Evolutionary conservation across 2,797 vertebrate genomes (phyloP).

Genomic region (Sebastes alutus): DNA sequence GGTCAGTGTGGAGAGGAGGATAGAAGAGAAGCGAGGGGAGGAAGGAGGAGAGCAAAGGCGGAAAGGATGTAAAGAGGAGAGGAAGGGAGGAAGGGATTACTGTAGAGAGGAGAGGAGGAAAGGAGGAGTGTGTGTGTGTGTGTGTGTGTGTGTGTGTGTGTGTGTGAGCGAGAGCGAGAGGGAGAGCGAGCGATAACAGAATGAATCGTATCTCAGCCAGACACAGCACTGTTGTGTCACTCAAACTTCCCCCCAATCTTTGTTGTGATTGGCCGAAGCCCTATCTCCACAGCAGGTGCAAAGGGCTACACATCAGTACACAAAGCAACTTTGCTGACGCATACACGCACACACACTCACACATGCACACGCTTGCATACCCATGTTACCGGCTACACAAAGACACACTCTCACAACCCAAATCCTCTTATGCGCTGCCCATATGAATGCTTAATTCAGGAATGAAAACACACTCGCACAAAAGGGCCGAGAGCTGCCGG

Average conservation of each 20-base stretch:
- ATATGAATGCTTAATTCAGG: constrained; percentile 55
- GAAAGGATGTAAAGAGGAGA: too few relatives aligned
- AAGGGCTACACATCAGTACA: constrained; percentile 42
- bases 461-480: constrained; percentile 29
- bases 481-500: constrained; percentile 29
- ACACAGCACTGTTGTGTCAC: constrained; percentile 69
- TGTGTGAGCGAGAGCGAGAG: not conserved
- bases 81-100: not conserved
- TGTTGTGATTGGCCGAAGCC: constrained; percentile 64
- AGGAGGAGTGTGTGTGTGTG: not conserved
- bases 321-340: constrained; percentile 44
- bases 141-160: not conserved
- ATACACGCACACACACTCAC: constrained; percentile 4
- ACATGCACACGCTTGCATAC: not conserved
- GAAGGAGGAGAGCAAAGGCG: not conserved
- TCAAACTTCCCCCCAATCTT: constrained; percentile 73
- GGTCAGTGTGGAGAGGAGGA: constrained; percentile 11
- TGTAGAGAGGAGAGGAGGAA: not conserved
- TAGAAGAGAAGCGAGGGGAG: too few relatives aligned
- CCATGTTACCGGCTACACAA: constrained; percentile 23
- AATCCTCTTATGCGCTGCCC: constrained; percentile 52
- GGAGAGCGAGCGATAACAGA: constrained; percentile 59
- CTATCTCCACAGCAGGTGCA: constrained; percentile 70
- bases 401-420: constrained; percentile 32
- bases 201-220: constrained; percentile 80